Evolutionary conservation across 2,888 invertebrate species (phyloP).

Genomic region (Exephanes ischioxanthus): DNA sequence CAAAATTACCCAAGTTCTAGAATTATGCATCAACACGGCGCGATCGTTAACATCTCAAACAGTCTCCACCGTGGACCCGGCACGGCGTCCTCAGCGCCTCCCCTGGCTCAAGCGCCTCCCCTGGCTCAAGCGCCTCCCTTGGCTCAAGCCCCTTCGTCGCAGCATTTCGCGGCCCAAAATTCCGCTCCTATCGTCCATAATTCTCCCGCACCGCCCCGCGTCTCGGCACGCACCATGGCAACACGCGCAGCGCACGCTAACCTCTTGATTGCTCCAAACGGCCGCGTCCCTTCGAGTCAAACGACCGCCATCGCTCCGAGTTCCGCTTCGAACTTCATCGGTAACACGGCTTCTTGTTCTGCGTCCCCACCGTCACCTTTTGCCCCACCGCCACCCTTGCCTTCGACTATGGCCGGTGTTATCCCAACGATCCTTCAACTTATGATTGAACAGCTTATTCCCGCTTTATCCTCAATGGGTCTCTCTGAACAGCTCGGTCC

Average conservation of each 20-base stretch:
- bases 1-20: no score
- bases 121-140: no score
- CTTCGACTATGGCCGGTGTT: not conserved
- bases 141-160: not conserved
- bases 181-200: not conserved
- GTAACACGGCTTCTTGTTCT: not conserved
- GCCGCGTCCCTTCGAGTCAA: not conserved
- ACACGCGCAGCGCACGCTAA: slow-evolving; percentile 1
- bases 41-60: no score
- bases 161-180: not conserved
- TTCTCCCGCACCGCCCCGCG: not conserved
- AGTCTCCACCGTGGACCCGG: no score
- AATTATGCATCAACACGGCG: no score
- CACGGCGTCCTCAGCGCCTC: no score
- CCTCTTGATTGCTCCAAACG: not conserved
- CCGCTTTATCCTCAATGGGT: not conserved
- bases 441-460: not conserved
- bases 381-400: not conserved
- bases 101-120: no score
- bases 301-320: not conserved
- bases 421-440: slow-evolving; percentile 12
- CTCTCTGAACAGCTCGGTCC: not conserved
- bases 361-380: not conserved
- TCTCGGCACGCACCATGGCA: not conserved
- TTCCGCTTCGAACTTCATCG: not conserved